Base-by-base conservation (phyloP, 2,888 invertebrate genomes). In the Amphipyra berbera region DNA sequence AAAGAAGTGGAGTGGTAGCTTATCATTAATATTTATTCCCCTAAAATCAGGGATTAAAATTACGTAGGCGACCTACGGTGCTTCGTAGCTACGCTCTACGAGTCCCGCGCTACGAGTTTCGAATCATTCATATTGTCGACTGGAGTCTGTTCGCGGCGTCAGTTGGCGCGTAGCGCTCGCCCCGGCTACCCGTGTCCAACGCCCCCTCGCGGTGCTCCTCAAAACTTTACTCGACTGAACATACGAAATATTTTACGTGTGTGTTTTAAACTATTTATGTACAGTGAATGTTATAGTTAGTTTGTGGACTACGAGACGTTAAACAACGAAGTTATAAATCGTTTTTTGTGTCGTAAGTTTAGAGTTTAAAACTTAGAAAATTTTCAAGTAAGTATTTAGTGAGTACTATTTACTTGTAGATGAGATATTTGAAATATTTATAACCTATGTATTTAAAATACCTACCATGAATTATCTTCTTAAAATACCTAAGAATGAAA, bases 151-250 rank as follows among this genome's bases (percentile, higher is more conserved):
- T 27, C 33, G 40, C 56, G 40, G 33, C 38, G 61, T 62, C 79
- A 80, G 80, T 80, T 54, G 53, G 81, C 79, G 79, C 78, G 71
- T 47, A 66, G 80, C 81, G 79, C 73, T 81, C 65, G 61, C 21
- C 13, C 12, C 10, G 35, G 52, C 2, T n/a, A 49, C 38, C 64
- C 61, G 81, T 56, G 70, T 63, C 33, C 6, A 5, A 10, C 5
- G 46, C 47, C 13, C 44, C 10, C 30, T 45, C 0, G 55, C 42
- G 10, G 2, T 9, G 13, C 40, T 21, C 13, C 52, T 41, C 47
- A 42, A 72, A 80, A 81, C 80, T 80, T 80, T 65, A 65, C 56
- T 68, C 77, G 79, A 69, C 61, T 66, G 35, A 50, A 45, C 27
- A 47, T 53, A 59, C 68, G 70, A 76, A 49, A 42, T 42, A 38